Conservation (phyloP, 2,888 invertebrate genomes). For the Chesias legatella region DNA sequence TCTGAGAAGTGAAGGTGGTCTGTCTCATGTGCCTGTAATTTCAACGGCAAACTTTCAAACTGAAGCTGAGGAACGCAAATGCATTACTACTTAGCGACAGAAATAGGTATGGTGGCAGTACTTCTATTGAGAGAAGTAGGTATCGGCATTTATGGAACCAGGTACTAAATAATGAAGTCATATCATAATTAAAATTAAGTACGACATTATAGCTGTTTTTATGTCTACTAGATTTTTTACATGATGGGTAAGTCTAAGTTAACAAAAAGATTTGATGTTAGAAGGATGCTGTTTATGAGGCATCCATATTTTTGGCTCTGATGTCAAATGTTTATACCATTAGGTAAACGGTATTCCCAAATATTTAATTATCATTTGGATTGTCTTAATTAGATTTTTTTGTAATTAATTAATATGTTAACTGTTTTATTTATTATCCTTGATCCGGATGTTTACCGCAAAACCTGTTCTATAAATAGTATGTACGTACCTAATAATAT, state of each 20-base stretch:
- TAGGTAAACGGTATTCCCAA: constrained; percentile 13
- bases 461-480: constrained; percentile 4
- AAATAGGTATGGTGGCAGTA: too few relatives aligned
- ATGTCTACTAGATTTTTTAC: too few relatives aligned
- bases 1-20: too few relatives aligned
- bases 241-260: too few relatives aligned
- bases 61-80: constrained; percentile 4
- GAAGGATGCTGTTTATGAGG: constrained; percentile 3
- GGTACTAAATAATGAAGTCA: constrained; percentile 4
- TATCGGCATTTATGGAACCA: constrained; percentile 2
- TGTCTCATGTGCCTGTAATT: too few relatives aligned
- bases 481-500: too few relatives aligned
- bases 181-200: too few relatives aligned
- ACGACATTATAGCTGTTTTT: too few relatives aligned
- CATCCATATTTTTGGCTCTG: constrained; percentile 6
- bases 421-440: constrained; percentile 2
- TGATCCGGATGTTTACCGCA: constrained; percentile 15
- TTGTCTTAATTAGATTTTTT: constrained; percentile 8
- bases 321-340: constrained; percentile 11
- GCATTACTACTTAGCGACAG: too few relatives aligned
- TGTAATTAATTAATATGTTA: constrained; percentile 6
- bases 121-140: too few relatives aligned
- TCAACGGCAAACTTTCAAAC: too few relatives aligned
- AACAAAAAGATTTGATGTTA: too few relatives aligned
- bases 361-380: constrained; percentile 12